Evolutionary conservation across 1,140 invertebrate species (phyloP), one percentile per base, ranked within the genome.

Genomic region (Diorhabda elongata): DNA sequence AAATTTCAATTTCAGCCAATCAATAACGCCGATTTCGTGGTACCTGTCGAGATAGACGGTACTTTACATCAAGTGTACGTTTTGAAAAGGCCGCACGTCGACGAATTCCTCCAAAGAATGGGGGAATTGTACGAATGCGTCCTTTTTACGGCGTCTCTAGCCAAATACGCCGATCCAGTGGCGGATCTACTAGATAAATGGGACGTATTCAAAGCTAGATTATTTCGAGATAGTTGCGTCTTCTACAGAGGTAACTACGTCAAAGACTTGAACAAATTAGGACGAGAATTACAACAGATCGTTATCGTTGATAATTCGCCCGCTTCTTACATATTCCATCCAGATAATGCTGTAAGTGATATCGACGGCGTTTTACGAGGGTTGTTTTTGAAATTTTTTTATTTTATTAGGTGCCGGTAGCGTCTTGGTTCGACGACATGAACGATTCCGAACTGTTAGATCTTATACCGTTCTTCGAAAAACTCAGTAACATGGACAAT

Each of bases 221-320:
- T 99, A 76, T 99, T 99, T 88, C 90, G 98, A 82, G 98, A 99
- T 88, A 98, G 97, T 70, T 99, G 98, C 87, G 97, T 99, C 82
- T 99, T 98, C 88, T 96, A 99, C 87, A 89, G 95, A 81, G 98
- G 98, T 75, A 99, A 99, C 87, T 99, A 99, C 86, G 97, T 99
- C 74, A 99, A 99, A 87, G 98, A 99, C 87, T 89, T 99, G 74
- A 97, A 97, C 85, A 94, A 96, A 81, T 85, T 99, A 73, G 98
- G 98, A 58, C 87, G 98, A 73, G 96, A 98, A 84, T 87, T 99
- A 78, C 91, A 95, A 77, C 92, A 96, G 84, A 96, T 99, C 79
- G 91, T 99, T 78, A 99, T 99, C 80, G 93, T 99, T 71, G 98
- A 99, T 86, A 99, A 99, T 87, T 99, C 97, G 76, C 98, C 98